Evolutionary conservation across 1,140 invertebrate genomes (phyloP), one percentile per base, ranked within the genome.

Genomic region (Cataglyphis hispanica): DNA sequence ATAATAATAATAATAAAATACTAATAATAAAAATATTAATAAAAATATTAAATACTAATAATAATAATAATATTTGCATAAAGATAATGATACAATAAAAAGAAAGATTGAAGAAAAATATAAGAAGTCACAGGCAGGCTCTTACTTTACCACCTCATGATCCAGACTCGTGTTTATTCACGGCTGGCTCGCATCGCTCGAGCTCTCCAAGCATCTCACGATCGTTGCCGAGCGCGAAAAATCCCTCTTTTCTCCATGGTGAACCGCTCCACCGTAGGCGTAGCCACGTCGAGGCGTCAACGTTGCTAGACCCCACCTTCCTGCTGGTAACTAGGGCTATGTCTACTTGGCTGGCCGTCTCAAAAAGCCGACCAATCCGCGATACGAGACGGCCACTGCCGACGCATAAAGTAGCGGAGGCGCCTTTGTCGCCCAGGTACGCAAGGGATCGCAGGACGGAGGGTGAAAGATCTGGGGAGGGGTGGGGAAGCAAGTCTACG

Each of bases 321-420:
- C 34, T 69, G 72, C 77, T 90, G 89, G 87, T 95, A 95, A 95
- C 91, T 95, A 95, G 94, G 94, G 94, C 93, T 95, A 95, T 95
- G 94, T 94, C 93, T 94, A 91, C 92, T 90, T 91, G 91, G 91
- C 92, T 91, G 90, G 88, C 85, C 86, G 92, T 92, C 91, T 93
- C 90, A 95, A 95, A 95, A 95, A 95, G 94, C 93, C 91, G 93
- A 95, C 94, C 94, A 95, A 95, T 95, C 94, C 92, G 91, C 91
- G 93, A 94, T 92, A 91, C 94, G 94, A 95, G 94, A 94, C 93
- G 93, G 94, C 94, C 93, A 95, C 94, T 95, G 93, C 92, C 86
- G 92, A 88, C 87, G 89, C 87, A 89, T 90, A 93, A 94, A 94
- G 93, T 93, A 94, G 91, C 92, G 92, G 91, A 93, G 92, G 88